Evolutionary conservation across 2,888 invertebrate species (phyloP).

Genomic region (Lordiphosa fenestrarum): DNA sequence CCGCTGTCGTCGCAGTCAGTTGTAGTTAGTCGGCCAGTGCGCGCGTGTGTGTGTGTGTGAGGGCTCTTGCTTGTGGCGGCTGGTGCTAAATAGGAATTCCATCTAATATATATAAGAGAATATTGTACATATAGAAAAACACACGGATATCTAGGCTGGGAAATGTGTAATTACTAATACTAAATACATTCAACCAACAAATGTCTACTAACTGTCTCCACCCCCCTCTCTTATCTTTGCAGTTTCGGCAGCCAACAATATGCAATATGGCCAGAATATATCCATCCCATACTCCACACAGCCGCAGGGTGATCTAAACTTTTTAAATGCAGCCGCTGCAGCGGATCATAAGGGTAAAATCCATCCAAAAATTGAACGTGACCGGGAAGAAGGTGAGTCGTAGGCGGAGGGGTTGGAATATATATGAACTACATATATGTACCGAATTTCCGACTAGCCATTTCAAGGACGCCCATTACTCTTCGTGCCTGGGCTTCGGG

Average conservation of each 20-base stretch:
- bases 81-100: constrained; percentile 13
- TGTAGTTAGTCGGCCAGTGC: constrained; percentile 61
- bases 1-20: constrained; percentile 50
- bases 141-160: constrained; percentile 40
- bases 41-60: constrained; percentile 31
- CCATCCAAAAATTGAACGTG: constrained; percentile 81
- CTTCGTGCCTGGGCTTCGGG: constrained; percentile 45
- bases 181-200: neutral
- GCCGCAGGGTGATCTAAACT: constrained; percentile 80
- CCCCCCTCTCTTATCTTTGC: constrained; percentile 27
- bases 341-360: constrained; percentile 81
- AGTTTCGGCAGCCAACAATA: constrained; percentile 80
- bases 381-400: constrained; percentile 80
- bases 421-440: constrained; percentile 13
- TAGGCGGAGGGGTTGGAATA: constrained; percentile 10
- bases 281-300: constrained; percentile 80
- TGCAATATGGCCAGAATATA: constrained; percentile 81
- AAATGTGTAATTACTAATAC: constrained; percentile 27
- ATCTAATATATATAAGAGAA: constrained; percentile 22
- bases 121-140: neutral
- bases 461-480: constrained; percentile 71
- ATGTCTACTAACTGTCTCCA: constrained; percentile 15
- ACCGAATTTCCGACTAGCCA: constrained; percentile 29
- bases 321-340: constrained; percentile 79
- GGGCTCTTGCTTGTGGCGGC: constrained; percentile 45